Percentiles rank a stretch among this genome's conserved stretches.
phyloP scores from a whole-genome alignment of 2,113 vertebrate species.

The Paracanthobrama guichenoti region DNA sequence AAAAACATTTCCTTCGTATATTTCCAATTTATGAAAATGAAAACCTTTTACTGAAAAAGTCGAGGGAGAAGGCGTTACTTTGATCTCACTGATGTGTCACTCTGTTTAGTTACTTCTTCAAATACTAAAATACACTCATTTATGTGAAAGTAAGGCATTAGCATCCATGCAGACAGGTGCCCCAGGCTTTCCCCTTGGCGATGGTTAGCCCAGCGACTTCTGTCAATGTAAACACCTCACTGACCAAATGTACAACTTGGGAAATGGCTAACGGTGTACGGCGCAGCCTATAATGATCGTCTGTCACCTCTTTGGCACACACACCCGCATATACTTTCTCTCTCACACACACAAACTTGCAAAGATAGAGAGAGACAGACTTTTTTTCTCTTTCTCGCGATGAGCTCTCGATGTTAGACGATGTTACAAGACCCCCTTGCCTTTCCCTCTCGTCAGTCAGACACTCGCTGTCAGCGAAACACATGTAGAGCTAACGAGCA shows the following conservation, averaged over 20 bases:
- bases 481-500: slow-evolving; percentile 55
- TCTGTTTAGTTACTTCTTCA: slow-evolving; percentile 62
- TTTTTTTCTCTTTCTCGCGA: slow-evolving; percentile 27
- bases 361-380: slow-evolving; percentile 6
- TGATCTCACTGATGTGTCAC: slow-evolving; percentile 58
- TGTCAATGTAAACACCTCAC: slow-evolving; percentile 61
- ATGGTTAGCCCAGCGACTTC: slow-evolving; percentile 44
- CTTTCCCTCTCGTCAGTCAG: slow-evolving; percentile 63
- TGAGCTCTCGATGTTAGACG: slow-evolving; percentile 53
- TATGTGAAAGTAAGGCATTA: slow-evolving; percentile 43
- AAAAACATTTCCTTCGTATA: slow-evolving; percentile 13
- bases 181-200: slow-evolving; percentile 48
- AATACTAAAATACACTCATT: slow-evolving; percentile 62
- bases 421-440: slow-evolving; percentile 55
- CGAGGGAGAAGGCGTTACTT: slow-evolving; percentile 44
- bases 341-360: neutral
- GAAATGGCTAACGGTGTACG: slow-evolving; percentile 44
- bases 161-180: slow-evolving; percentile 52
- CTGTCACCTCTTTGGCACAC: slow-evolving; percentile 26
- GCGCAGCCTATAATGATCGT: slow-evolving; percentile 12
- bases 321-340: neutral
- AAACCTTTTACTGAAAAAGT: neutral
- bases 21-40: slow-evolving; percentile 48
- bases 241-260: slow-evolving; percentile 60
- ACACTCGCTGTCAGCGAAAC: slow-evolving; percentile 64